Base-by-base conservation (phyloP, 2,888 invertebrate species). In the Nymphalis urticae region DNA sequence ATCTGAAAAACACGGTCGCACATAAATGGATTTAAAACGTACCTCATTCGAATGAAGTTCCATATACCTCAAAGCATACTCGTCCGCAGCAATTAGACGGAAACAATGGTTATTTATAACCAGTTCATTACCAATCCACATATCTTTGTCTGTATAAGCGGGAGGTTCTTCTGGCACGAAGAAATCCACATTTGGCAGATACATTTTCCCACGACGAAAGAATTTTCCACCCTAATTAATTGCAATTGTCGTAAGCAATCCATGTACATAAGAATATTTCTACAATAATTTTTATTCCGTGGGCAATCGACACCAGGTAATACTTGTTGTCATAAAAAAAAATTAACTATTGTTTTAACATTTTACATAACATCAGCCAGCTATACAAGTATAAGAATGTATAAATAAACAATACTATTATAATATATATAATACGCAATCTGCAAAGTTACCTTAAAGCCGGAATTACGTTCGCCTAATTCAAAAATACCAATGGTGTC, bases 1-100 rank as follows among this genome's bases (percentile, higher is more conserved):
- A 42, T 13, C 13, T 42, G 10, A 42, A 13, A 42, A 42, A 42
- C 13, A 42, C 42, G 2, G 42, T 4, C 13, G 10, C 4, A 3
- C 13, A 42, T 4, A 42, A 42, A 42, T 4, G 42, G 42, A 13
- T 42, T 2, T 13, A 42, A 5, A 50, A 66, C 71, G 68, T 80
- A 97, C 97, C 94, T 97, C 94, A 68, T 94, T 87, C 67, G 94
- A 90, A 85, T 97, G 93, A 9, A 95, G 82, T 85, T 98, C 98
- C 97, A 98, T 96, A 81, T 97, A 98, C 56, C 96, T 94, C 62
- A 98, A 87, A 0, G 97, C 96, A 81, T 97, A 98, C 80, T 97
- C 96, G 83, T 98, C 98, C 1, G 97, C 97, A 2, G 95, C 95
- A 1, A 95, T 92, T 47, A 98, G 92, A 61, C 96, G 90, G 84